Conservation (phyloP, 2,888 invertebrate genomes). For the Noctua comes region DNA sequence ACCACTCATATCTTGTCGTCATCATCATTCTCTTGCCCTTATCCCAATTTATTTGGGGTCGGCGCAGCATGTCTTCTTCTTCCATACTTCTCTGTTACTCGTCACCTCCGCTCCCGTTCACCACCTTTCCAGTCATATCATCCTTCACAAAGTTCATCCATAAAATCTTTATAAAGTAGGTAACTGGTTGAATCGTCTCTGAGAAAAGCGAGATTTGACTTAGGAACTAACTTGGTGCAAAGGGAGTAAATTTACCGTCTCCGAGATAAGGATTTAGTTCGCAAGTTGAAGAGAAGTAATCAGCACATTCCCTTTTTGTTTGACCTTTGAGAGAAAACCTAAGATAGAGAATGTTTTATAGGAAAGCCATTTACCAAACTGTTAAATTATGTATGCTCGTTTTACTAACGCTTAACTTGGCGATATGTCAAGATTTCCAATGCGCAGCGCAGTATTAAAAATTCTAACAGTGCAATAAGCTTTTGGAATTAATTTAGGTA, state of each 20-base stretch:
- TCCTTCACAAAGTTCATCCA: neutral
- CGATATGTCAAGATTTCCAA: neutral
- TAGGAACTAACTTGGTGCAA: conserved; percentile 29
- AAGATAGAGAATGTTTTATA: neutral
- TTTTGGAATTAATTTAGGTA: neutral
- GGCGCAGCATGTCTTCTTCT: neutral
- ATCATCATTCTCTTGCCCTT: neutral
- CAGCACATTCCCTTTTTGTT: conserved; percentile 5
- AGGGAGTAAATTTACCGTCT: conserved; percentile 7
- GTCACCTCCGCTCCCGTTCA: too few species aligned
- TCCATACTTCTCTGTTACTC: too few species aligned
- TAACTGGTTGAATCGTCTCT: neutral
- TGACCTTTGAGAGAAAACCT: conserved; percentile 14
- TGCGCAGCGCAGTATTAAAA: neutral
- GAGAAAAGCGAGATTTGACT: conserved; percentile 13
- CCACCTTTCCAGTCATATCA: neutral
- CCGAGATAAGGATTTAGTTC: conserved; percentile 35
- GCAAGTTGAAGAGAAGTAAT: conserved; percentile 23
- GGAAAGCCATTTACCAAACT: neutral
- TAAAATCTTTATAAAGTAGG: neutral
- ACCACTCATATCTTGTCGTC: neutral
- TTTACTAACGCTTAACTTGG: neutral
- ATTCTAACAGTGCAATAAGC: neutral
- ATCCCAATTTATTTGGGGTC: neutral
- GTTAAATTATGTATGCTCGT: neutral